Evolutionary conservation across 1,140 invertebrate genomes (phyloP), one percentile per base, ranked within the genome.

Genomic region (Reticulitermes speratus): DNA sequence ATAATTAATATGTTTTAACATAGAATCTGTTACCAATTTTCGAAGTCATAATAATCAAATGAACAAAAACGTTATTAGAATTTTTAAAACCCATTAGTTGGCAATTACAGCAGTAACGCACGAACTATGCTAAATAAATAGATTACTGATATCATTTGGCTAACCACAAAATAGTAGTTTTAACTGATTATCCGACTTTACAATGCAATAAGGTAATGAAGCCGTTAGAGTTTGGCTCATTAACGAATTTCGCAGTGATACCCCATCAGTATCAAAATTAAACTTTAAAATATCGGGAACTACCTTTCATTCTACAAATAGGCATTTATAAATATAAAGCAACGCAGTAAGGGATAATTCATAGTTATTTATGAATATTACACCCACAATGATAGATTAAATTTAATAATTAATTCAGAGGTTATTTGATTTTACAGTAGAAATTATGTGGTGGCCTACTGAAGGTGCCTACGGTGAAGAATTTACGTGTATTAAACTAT

Each of bases 141-240:
- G 25, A 75, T 75, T 75, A 75, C 25, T 75, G n/a, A 30, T 30
- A 75, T 75, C 65, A 75, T 75, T 75, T 11, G 65, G 25, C 65
- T 75, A 75, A 75, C 65, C 65, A 75, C 65, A 75, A 30, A 65
- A 75, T 75, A 75, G 65, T 75, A 75, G 25, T 75, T 75, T 75
- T 75, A 75, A 30, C 65, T 75, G 65, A 75, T 75, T 75, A 75
- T 75, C 65, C n/a, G 7, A 75, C n/a, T 75, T 75, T n/a, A 30
- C 65, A 30, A 30, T 75, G 65, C 1, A 75, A 30, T 75, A 75
- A 75, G n/a, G 16, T 75, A 75, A 75, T 75, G 65, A 9, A 6
- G 25, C 65, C 25, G 65, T n/a, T 30, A 75, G 25, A 25, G 65
- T 75, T 19, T 75, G 65, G n/a, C 65, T 30, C 65, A 75, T 75